phyloP scores from a whole-genome alignment of 2,113 vertebrate genomes.

The Pyrgilauda ruficollis region DNA sequence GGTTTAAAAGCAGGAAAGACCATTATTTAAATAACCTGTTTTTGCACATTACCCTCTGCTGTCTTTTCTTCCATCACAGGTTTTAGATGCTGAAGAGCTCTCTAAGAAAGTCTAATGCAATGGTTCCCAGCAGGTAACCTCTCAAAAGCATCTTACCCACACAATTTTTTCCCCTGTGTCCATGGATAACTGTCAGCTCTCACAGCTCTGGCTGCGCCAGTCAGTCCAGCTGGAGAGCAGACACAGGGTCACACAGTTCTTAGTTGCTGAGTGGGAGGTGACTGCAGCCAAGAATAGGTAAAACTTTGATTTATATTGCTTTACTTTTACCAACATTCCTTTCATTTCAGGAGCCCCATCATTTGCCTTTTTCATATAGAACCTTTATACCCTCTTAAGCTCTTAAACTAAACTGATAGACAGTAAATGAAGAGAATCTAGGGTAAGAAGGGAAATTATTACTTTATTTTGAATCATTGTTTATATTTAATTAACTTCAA shows the following conservation, averaged over 20 bases:
- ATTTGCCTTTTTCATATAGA: background rate
- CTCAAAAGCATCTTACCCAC: background rate
- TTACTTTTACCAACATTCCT: background rate
- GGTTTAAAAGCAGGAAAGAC: background rate
- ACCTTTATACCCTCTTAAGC: background rate
- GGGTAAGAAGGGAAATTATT: background rate
- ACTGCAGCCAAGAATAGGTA: background rate
- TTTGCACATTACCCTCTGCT: background rate
- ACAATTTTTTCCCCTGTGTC: background rate
- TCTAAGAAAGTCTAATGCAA: background rate
- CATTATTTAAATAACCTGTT: background rate
- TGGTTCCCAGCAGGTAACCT: background rate
- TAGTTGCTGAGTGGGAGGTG: background rate
- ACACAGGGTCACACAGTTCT: background rate
- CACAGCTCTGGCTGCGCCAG: background rate
- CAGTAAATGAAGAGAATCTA: background rate
- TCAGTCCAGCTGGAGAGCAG: background rate
- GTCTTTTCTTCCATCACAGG: background rate
- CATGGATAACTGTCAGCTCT: background rate
- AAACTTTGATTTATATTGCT: background rate
- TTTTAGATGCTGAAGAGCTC: background rate
- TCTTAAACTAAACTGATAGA: background rate
- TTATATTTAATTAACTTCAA: background rate
- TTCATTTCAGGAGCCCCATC: background rate
- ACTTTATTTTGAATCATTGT: background rate